Evolutionary conservation across 2,888 invertebrate species (phyloP), one percentile per base, ranked within the genome.

Genomic region (Torymus auratus): DNA sequence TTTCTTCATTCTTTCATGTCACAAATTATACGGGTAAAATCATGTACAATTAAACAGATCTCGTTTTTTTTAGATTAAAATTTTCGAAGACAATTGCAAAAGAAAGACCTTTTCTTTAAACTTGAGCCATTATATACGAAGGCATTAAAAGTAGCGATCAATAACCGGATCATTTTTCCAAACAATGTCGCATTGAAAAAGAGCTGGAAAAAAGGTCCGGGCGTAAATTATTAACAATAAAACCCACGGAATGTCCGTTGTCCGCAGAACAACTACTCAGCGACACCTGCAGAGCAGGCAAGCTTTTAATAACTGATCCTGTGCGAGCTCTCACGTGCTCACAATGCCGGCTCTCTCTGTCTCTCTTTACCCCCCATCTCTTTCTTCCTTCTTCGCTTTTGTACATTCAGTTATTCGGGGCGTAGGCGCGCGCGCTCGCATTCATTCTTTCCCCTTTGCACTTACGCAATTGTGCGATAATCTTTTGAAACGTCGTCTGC

Each of bases 301-400:
- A 69, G 73, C 68, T 69, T 79, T 79, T 79, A 79, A 79, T 79
- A 79, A 79, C 79, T 68, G 69, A 69, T 68, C 67, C 73, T 52
- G 56, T 55, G 68, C 7, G 41, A 41, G 41, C 60, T 61, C 14
- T 67, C 65, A 61, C 58, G 7, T 41, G 7, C 41, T 41, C 41
- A 62, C 74, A 55, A 68, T 64, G 53, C 55, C 58, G 23, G 17
- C 60, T 69, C 52, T 14, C 55, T 50, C 56, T 64, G 71, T 68
- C 23, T 74, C 78, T 61, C 62, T 15, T 62, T 60, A 41, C n/a
- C n/a, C n/a, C n/a, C n/a, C n/a, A n/a, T 67, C 78, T 68, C 77
- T 71, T 70, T 17, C 70, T 56, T 76, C 28, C 72, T 41, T n/a
- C 23, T 58, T n/a, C 20, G 65, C 75, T 50, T 65, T 67, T 68